These are phyloP conservation scores for Pithys albifrons DNA, from an alignment of 2,113 vertebrate genomes.

Conservation along the genomic window DNA sequence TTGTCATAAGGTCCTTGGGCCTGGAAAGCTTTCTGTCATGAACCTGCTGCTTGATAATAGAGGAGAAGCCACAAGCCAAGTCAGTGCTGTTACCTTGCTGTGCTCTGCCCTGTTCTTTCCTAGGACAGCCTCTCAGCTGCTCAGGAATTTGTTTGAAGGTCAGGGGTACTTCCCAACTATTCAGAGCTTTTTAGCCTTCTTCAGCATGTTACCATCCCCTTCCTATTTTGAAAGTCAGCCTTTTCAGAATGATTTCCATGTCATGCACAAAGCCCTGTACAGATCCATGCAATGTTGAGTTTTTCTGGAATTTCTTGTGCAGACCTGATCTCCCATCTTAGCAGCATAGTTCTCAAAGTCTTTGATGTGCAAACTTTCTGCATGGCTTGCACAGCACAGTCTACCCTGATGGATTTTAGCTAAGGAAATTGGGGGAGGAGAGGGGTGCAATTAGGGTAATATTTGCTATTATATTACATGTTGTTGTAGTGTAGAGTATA, in stretches of 20 bases:
- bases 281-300: not conserved
- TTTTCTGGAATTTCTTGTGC: not conserved
- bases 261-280: not conserved
- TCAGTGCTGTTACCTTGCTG: not conserved
- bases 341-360: constrained; percentile 1
- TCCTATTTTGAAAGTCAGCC: not conserved
- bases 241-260: not conserved
- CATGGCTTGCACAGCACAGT: not conserved
- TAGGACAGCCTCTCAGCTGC: not conserved
- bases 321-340: not conserved
- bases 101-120: not conserved
- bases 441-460: not conserved
- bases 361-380: not conserved
- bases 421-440: not conserved
- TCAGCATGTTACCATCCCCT: not conserved
- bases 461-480: not conserved
- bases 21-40: not conserved
- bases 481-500: not conserved
- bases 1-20: not conserved
- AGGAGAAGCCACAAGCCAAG: not conserved
- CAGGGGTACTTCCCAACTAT: not conserved
- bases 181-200: not conserved
- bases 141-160: not conserved
- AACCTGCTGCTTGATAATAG: not conserved
- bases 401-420: not conserved